phyloP scores from a whole-genome alignment of 2,888 invertebrate genomes.

The Endotricha flammealis region DNA sequence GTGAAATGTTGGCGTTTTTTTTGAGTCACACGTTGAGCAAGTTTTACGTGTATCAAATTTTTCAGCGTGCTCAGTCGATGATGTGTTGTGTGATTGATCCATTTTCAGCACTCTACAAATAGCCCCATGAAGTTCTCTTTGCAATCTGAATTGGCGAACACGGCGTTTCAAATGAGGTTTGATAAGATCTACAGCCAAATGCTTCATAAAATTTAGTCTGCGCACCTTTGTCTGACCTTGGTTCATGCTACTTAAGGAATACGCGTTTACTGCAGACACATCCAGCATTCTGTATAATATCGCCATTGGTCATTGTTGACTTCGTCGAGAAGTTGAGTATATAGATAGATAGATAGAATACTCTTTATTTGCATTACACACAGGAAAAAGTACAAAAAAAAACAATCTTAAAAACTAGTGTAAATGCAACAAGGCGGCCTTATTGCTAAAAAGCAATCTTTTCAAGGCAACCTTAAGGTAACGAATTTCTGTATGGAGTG shows the following conservation, averaged over 20 bases:
- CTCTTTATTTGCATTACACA: too few relatives aligned
- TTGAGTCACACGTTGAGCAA: slow-evolving; percentile 10
- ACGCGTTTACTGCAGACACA: slow-evolving; percentile 11
- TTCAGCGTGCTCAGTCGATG: slow-evolving; percentile 3
- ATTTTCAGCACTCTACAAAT: slow-evolving; percentile 12
- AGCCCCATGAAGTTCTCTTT: slow-evolving; percentile 11
- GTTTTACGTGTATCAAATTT: slow-evolving; percentile 9
- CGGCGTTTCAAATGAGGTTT: slow-evolving; percentile 10
- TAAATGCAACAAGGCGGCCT: too few relatives aligned
- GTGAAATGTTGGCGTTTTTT: slow-evolving; percentile 9
- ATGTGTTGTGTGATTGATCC: slow-evolving; percentile 9
- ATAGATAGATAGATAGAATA: too few relatives aligned
- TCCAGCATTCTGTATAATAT: slow-evolving; percentile 13
- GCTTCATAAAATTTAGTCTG: slow-evolving; percentile 13
- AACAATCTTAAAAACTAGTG: too few relatives aligned
- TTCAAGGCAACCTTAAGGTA: too few relatives aligned
- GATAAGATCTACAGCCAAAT: slow-evolving; percentile 12
- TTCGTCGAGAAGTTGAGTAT: slow-evolving; percentile 13
- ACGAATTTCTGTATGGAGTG: too few relatives aligned
- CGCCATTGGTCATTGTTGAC: slow-evolving; percentile 15
- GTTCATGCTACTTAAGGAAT: slow-evolving; percentile 4
- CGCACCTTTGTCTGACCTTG: slow-evolving; percentile 10
- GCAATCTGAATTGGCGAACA: slow-evolving; percentile 6
- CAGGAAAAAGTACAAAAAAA: too few relatives aligned
- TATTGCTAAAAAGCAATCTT: too few relatives aligned